Conservation (phyloP, 2,113 vertebrate species). For the Elephas maximus region DNA sequence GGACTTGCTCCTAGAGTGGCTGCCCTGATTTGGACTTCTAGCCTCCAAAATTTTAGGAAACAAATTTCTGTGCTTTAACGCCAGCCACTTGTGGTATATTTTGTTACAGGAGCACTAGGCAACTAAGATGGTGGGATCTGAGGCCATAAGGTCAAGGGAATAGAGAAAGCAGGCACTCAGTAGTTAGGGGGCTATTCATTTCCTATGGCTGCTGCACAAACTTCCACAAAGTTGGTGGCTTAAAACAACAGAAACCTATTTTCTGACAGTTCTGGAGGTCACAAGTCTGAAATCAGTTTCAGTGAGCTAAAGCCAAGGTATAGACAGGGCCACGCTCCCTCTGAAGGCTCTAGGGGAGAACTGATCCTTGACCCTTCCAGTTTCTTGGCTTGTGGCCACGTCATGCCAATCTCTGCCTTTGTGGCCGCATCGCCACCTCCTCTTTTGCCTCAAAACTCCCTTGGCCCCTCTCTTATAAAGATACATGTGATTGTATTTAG, state of each 20-base stretch:
- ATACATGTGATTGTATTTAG: neutral
- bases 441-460: neutral
- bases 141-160: fast-evolving
- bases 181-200: too few relatives aligned
- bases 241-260: neutral
- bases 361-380: fast-evolving
- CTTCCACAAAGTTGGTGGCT: too few relatives aligned
- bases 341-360: neutral
- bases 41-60: neutral
- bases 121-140: neutral
- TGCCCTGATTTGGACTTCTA: neutral
- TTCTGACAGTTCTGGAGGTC: too few relatives aligned
- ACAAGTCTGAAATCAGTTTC: neutral
- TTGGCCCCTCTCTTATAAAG: neutral
- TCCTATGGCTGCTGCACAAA: neutral
- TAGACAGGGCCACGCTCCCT: fast-evolving
- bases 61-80: neutral
- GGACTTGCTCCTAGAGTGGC: neutral
- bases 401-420: neutral
- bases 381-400: neutral
- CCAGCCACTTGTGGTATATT: neutral
- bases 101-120: neutral
- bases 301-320: neutral
- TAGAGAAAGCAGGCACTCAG: neutral
- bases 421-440: neutral